Conservation (phyloP, 2,797 vertebrate species). For the Sebastes kiyomatsui region DNA sequence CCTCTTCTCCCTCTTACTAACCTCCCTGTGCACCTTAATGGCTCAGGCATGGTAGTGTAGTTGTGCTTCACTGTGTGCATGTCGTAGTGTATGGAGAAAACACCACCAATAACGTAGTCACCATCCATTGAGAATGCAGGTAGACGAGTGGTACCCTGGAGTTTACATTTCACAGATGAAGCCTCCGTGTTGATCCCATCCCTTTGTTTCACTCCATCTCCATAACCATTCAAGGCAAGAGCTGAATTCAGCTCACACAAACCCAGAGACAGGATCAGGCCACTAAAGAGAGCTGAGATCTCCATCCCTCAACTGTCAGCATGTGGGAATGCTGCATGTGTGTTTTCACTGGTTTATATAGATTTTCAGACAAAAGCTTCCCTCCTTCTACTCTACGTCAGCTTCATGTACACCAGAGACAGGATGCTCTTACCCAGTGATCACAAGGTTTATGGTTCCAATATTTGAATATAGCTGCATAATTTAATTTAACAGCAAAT, state of each 20-base stretch:
- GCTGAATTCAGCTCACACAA: constrained; percentile 18
- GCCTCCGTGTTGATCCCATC: neutral
- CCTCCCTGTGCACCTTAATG: constrained; percentile 55
- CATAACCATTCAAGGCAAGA: neutral
- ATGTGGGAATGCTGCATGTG: neutral
- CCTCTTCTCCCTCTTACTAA: constrained; percentile 24
- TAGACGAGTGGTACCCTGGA: constrained; percentile 16
- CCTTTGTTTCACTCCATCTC: neutral
- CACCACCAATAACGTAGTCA: constrained; percentile 60
- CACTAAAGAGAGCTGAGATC: constrained; percentile 4
- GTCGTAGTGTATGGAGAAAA: constrained; percentile 65
- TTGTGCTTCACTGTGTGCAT: constrained; percentile 42
- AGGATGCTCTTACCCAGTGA: neutral
- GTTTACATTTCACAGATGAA: constrained; percentile 22
- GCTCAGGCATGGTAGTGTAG: constrained; percentile 59
- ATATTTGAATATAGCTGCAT: neutral
- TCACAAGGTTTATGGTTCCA: neutral
- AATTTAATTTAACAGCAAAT: neutral
- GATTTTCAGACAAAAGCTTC: neutral
- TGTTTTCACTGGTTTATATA: constrained; percentile 40
- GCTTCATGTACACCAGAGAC: neutral
- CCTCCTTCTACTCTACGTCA: constrained; percentile 2
- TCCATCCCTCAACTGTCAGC: constrained; percentile 12
- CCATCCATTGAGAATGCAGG: constrained; percentile 51
- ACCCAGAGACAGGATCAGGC: constrained; percentile 16